These are phyloP conservation scores for Psylliodes chrysocephalus DNA, from an alignment of 2,888 invertebrate genomes.

Conservation along the genomic window DNA sequence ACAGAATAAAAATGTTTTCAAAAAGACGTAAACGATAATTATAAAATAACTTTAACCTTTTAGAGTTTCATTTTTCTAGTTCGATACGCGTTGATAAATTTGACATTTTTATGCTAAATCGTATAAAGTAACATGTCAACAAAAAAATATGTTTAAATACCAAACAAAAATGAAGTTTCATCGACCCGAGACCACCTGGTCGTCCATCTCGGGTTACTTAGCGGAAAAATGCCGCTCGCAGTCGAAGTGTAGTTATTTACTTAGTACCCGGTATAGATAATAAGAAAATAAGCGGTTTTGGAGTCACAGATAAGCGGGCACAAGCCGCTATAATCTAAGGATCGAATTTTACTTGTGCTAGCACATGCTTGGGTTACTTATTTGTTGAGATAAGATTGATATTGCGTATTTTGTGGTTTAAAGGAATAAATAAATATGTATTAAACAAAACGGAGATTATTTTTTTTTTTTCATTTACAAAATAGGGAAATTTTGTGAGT, in stretches of 20 bases:
- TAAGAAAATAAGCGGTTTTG: conserved; percentile 4
- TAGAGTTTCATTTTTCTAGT: no score
- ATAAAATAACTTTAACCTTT: no score
- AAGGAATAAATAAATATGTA: no score
- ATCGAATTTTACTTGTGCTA: conserved; percentile 37
- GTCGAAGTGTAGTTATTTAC: no score
- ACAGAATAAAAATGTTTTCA: no score
- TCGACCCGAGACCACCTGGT: conserved; percentile 16
- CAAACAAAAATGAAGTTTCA: conserved; percentile 1
- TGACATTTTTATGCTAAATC: background rate
- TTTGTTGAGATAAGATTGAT: conserved; percentile 10
- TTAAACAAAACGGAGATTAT: no score
- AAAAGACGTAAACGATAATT: no score
- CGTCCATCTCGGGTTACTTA: conserved; percentile 17
- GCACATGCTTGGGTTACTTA: conserved; percentile 9
- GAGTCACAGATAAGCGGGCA: conserved; percentile 29
- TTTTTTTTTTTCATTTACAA: no score
- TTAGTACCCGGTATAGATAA: background rate
- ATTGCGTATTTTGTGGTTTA: no score
- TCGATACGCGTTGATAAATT: background rate
- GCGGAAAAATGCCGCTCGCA: background rate
- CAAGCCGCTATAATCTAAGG: conserved; percentile 41
- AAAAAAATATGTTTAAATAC: conserved; percentile 1
- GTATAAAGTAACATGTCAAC: background rate
- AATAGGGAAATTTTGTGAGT: no score